Base-by-base conservation (phyloP, 2,797 vertebrate genomes). In the Cyclura pinguis region DNA sequence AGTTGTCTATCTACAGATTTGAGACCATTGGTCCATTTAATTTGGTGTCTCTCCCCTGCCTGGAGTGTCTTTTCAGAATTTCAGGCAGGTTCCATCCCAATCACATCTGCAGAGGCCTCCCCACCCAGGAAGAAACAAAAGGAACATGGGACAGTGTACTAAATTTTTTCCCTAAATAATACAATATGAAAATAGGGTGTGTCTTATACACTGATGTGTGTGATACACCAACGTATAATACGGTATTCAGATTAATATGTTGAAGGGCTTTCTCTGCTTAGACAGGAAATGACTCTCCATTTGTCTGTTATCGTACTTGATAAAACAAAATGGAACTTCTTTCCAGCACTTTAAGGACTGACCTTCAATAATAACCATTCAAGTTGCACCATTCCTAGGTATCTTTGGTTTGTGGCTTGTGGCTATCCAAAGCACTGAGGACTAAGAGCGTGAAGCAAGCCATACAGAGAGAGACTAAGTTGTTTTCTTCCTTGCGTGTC, bases 401-500 rank as follows among this genome's bases (percentile, higher is more conserved):
- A 50, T 72, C 50, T 47, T 85, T 55, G 42, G 85, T 74, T 86
- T 42, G n/a, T 57, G 88, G 86, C 80, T 27, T 92, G 50, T 84
- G 2, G n/a, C 81, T 81, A 93, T 92, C 89, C 80, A 50, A 80
- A 72, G 29, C 7, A 20, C 80, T n/a, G 8, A 69, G n/a, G n/a
- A 64, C 42, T 32, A 57, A 77, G 32, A 64, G 32, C 89, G 88
- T 57, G 93, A 9, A 88, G 88, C 89, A 29, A 35, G 50, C 88
- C n/a, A 50, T 83, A 89, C 85, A n/a, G n/a, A 90, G 92, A 91
- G 93, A 18, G 88, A 80, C 92, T 78, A 42, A 94, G 92, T 87
- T 95, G 91, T 94, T 96, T 95, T 92, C 86, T 91, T 95, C 91
- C 59, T 27, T 82, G 35, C 77, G 55, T 81, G 69, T 95, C 82